Percentiles rank a stretch among this genome's conserved stretches.
These are phyloP conservation scores for Trichopria drosophilae DNA, from an alignment of 2,888 invertebrate genomes.

Conservation along the genomic window DNA sequence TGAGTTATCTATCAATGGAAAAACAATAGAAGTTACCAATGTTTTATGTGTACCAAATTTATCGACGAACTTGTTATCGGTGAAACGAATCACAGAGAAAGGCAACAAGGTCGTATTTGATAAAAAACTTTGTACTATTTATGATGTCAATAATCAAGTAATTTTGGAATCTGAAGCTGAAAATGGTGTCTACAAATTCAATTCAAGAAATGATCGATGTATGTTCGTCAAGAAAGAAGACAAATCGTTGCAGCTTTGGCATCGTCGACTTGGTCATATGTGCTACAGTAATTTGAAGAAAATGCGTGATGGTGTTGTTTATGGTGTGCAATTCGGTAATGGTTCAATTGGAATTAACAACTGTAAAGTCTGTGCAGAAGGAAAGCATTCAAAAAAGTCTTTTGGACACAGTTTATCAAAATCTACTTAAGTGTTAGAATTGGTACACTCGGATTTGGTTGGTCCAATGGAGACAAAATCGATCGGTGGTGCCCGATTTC, in stretches of 20 bases:
- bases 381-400: background rate
- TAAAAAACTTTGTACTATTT: constrained; percentile 3
- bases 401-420: constrained; percentile 22
- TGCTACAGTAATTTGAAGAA: constrained; percentile 26
- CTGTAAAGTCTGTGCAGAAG: background rate
- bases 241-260: constrained; percentile 33
- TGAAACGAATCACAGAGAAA: constrained; percentile 26
- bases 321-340: background rate
- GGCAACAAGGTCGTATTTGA: constrained; percentile 27
- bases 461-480: constrained; percentile 30
- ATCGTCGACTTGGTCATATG: constrained; percentile 38
- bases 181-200: constrained; percentile 10
- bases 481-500: constrained; percentile 26
- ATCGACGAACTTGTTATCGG: constrained; percentile 29
- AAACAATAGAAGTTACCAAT: constrained; percentile 3
- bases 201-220: background rate
- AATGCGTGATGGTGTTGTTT: constrained; percentile 19
- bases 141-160: background rate
- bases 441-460: constrained; percentile 35
- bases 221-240: constrained; percentile 17
- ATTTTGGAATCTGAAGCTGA: constrained; percentile 1
- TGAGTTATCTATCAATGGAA: background rate
- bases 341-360: background rate
- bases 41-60: constrained; percentile 25
- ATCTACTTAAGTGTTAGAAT: constrained; percentile 28